Percentiles rank a stretch among this genome's conserved stretches.
phyloP scores from a whole-genome alignment of 2,797 vertebrate genomes.

The Delichon dasypus region DNA sequence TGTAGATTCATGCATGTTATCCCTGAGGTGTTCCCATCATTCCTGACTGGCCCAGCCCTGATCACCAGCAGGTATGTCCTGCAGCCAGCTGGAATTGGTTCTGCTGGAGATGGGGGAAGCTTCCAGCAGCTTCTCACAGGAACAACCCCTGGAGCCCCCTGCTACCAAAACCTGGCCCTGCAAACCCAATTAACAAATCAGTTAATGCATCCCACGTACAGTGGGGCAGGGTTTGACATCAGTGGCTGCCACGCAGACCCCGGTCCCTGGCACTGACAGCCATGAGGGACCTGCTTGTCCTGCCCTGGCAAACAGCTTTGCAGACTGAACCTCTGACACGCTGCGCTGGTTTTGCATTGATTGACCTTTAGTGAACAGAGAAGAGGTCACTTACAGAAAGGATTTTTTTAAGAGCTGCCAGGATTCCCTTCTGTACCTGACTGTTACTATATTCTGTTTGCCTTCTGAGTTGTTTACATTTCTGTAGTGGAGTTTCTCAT shows the following conservation, averaged over 20 bases:
- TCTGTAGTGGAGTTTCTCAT: no score
- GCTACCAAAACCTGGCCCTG: neutral
- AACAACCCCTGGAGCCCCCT: neutral
- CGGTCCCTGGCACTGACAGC: neutral
- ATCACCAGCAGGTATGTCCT: neutral
- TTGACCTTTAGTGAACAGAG: neutral
- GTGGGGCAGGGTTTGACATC: rapidly evolving
- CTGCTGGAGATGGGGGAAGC: neutral
- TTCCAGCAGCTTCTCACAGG: neutral
- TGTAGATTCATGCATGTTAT: slow-evolving; percentile 11
- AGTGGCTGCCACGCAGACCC: neutral
- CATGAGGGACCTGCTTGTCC: neutral
- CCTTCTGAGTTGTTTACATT: no score
- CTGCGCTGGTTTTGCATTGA: neutral
- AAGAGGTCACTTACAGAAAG: neutral
- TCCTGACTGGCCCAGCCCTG: neutral
- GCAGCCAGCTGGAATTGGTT: neutral
- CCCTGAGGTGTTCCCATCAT: neutral
- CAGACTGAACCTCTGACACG: neutral
- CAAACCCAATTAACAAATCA: neutral
- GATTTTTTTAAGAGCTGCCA: neutral
- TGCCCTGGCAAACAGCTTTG: neutral
- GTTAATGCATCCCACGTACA: rapidly evolving
- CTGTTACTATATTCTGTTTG: no score
- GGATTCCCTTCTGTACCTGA: neutral